Conservation (phyloP, 2,888 invertebrate genomes). For the Zhengitettix transpicula region DNA sequence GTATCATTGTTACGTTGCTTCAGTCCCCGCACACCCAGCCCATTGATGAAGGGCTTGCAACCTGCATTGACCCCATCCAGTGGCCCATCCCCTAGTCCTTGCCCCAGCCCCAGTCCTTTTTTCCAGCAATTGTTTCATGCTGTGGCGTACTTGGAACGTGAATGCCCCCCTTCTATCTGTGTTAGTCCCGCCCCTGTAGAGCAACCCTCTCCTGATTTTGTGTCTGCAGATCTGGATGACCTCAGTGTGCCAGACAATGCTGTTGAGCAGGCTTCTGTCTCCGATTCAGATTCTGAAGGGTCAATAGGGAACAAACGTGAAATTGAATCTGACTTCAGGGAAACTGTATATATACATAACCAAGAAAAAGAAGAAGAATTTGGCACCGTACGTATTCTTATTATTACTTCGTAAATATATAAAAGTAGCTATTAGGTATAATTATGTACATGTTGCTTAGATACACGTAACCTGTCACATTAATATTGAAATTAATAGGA, state of each 20-base stretch:
- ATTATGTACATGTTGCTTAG: background rate
- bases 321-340: constrained; percentile 28
- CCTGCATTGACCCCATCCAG: background rate
- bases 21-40: constrained; percentile 6
- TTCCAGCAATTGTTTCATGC: constrained; percentile 33
- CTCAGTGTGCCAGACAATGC: constrained; percentile 52
- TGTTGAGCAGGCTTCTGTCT: constrained; percentile 18
- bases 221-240: constrained; percentile 48
- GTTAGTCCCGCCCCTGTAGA: background rate
- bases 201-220: constrained; percentile 19
- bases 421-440: background rate
- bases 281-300: constrained; percentile 45
- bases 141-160: constrained; percentile 22
- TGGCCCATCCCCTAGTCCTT: constrained; percentile 14
- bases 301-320: constrained; percentile 35
- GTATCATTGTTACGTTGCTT: constrained; percentile 6
- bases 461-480: background rate
- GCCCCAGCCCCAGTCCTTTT: constrained; percentile 32
- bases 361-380: constrained; percentile 38
- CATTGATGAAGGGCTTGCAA: constrained; percentile 3
- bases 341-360: constrained; percentile 42
- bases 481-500: too few relatives aligned
- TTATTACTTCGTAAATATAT: background rate
- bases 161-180: background rate
- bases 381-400: constrained; percentile 29